Evolutionary conservation across 2,888 invertebrate genomes (phyloP).

Genomic region (Leucozona laternaria): DNA sequence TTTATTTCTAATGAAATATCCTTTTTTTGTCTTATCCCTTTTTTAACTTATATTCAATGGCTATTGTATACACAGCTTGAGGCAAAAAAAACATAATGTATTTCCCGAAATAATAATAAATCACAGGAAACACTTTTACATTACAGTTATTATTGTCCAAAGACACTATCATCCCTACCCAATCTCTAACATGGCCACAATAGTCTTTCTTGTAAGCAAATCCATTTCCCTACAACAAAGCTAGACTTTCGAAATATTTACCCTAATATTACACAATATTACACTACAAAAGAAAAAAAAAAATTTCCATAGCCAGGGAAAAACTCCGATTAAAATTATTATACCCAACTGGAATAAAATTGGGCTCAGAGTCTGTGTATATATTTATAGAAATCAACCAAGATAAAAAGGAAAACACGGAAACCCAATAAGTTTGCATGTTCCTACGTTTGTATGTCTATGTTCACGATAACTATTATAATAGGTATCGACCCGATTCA

Average conservation of each 20-base stretch:
- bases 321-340: not conserved
- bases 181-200: not conserved
- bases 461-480: not conserved
- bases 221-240: not conserved
- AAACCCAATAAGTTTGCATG: not conserved
- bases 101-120: not conserved
- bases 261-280: not conserved
- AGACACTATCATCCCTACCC: not conserved
- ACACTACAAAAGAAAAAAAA: not conserved
- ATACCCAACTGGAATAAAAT: conserved; percentile 1
- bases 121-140: not conserved
- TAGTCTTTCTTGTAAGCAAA: not conserved
- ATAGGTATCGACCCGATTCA: not conserved
- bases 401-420: not conserved
- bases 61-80: not conserved
- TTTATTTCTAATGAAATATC: not conserved
- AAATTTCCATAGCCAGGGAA: not conserved
- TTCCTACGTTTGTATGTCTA: not conserved
- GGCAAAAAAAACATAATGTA: not conserved
- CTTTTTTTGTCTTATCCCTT: not conserved
- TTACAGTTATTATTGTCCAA: not conserved
- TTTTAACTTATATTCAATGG: too few species aligned
- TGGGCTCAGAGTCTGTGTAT: not conserved
- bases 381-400: not conserved
- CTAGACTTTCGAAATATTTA: not conserved